Conservation (phyloP, 2,113 vertebrate species). For the Chamaea fasciata region DNA sequence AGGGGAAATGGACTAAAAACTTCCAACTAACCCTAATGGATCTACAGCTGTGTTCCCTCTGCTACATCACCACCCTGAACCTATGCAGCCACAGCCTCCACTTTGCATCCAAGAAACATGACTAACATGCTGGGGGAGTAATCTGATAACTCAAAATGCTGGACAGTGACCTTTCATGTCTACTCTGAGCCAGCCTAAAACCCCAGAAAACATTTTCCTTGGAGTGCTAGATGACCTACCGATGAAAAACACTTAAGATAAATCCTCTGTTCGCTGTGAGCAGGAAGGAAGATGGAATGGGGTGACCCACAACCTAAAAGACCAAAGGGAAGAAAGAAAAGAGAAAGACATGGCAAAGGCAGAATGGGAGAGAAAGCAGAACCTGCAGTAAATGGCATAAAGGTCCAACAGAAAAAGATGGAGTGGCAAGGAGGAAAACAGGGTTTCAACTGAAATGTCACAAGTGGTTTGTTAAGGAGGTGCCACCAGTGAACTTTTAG, state of each 20-base stretch:
- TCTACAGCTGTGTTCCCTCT: not conserved
- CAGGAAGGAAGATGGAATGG: not conserved
- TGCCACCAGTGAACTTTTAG: not conserved
- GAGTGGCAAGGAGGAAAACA: rapidly evolving
- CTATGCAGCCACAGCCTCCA: not conserved
- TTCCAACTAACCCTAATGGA: not conserved
- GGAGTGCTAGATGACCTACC: not conserved
- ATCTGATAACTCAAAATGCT: not conserved
- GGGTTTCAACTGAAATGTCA: not conserved
- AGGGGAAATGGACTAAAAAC: not conserved
- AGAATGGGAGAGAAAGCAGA: not conserved
- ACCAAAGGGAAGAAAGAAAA: not conserved
- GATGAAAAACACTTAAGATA: not conserved
- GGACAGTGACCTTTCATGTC: not conserved
- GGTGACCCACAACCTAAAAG: not conserved
- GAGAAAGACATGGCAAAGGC: not conserved
- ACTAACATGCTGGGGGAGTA: not conserved
- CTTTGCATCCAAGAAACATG: not conserved
- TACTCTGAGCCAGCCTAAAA: not conserved
- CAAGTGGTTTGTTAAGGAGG: not conserved
- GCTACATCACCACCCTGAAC: not conserved
- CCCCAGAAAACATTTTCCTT: not conserved
- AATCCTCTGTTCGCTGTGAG: not conserved
- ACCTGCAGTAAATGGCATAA: not conserved
- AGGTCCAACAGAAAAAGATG: not conserved